Evolutionary conservation across 2,888 invertebrate genomes (phyloP).

Genomic region (Teleogryllus oceanicus): DNA sequence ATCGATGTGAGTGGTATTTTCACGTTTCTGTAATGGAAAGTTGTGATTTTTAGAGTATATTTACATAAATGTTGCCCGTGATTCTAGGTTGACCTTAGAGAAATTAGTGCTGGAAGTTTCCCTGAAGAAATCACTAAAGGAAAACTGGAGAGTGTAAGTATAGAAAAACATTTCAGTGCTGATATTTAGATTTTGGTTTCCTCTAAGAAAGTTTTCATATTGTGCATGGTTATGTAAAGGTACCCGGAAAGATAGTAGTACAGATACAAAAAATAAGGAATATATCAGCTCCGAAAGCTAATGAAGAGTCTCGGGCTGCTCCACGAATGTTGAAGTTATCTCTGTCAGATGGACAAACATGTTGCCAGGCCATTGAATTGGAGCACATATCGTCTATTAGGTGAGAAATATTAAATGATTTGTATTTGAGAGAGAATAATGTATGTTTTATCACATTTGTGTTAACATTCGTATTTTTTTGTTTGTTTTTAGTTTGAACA

Average conservation of each 20-base stretch:
- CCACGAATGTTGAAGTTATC: constrained; percentile 81
- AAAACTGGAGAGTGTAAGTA: constrained; percentile 44
- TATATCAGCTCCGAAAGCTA: constrained; percentile 84
- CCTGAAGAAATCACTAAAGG: constrained; percentile 65
- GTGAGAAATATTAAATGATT: neutral
- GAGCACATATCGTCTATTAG: constrained; percentile 63
- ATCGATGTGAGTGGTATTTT: constrained; percentile 61
- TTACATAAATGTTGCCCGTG: constrained; percentile 11
- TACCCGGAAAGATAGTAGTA: constrained; percentile 60
- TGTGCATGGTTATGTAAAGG: constrained; percentile 42
- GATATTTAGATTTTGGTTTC: too few species aligned
- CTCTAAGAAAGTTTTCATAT: too few species aligned
- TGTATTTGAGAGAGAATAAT: neutral
- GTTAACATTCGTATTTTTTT: neutral
- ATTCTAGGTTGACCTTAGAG: constrained; percentile 68
- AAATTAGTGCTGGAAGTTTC: constrained; percentile 72
- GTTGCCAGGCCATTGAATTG: constrained; percentile 74
- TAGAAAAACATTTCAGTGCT: too few species aligned
- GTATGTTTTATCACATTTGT: neutral
- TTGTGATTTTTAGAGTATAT: neutral
- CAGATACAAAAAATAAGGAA: constrained; percentile 87
- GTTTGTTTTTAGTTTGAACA: constrained; percentile 62
- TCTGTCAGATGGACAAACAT: constrained; percentile 78
- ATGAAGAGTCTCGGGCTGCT: constrained; percentile 77
- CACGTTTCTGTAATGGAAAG: neutral